phyloP scores from a whole-genome alignment of 2,888 invertebrate genomes.

The Heliconius sara region DNA sequence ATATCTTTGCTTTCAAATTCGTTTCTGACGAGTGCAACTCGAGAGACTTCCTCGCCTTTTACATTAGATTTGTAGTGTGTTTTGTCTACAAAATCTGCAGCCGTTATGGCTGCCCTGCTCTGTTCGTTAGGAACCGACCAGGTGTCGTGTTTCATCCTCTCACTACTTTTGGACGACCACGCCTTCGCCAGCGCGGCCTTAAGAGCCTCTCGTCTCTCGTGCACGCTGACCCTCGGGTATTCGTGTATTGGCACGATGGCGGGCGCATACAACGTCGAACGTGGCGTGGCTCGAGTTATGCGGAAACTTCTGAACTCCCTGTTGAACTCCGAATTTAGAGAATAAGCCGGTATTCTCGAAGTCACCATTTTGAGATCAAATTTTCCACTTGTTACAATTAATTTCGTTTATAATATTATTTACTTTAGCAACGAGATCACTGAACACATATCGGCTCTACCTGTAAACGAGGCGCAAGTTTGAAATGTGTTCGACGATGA shows the following conservation, averaged over 20 bases:
- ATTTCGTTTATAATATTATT: constrained; percentile 67
- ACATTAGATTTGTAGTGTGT: constrained; percentile 61
- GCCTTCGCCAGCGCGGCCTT: constrained; percentile 81
- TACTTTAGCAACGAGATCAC: constrained; percentile 76
- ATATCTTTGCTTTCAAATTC: constrained; percentile 77
- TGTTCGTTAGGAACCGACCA: constrained; percentile 76
- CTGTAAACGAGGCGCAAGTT: constrained; percentile 57
- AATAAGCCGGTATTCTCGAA: constrained; percentile 86
- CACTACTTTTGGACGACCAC: constrained; percentile 77
- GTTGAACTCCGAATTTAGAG: constrained; percentile 86
- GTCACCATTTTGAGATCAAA: constrained; percentile 86
- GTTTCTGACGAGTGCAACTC: constrained; percentile 75
- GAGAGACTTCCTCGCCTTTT: constrained; percentile 69
- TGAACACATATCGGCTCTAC: constrained; percentile 82
- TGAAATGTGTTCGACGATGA: constrained; percentile 63
- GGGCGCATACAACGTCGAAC: constrained; percentile 79
- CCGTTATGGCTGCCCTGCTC: constrained; percentile 67
- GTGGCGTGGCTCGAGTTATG: constrained; percentile 80
- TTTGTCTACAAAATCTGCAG: constrained; percentile 70
- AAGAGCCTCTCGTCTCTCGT: constrained; percentile 80
- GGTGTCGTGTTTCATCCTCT: constrained; percentile 77
- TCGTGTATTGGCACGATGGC: constrained; percentile 85
- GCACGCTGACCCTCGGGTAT: constrained; percentile 84
- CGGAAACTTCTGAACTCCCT: constrained; percentile 85
- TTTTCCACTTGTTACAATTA: constrained; percentile 68